These are phyloP conservation scores for Schizopygopsis malacanthus DNA, from an alignment of 2,797 vertebrate genomes.

Conservation along the genomic window DNA sequence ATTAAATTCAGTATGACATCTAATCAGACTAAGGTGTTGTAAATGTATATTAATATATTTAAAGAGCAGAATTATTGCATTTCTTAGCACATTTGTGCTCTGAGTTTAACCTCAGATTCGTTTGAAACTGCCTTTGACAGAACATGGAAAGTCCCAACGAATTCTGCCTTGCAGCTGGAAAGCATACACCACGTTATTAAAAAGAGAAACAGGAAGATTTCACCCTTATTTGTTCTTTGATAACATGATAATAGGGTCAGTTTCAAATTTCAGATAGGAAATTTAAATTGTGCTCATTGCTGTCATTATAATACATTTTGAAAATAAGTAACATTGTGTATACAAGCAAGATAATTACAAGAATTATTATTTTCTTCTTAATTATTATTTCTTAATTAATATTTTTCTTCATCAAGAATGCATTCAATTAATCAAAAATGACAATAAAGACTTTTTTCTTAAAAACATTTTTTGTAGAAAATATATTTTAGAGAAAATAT, in stretches of 20 bases:
- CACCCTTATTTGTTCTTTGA: slow-evolving; percentile 15
- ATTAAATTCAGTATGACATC: neutral
- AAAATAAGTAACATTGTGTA: neutral
- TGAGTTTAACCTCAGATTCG: slow-evolving; percentile 1
- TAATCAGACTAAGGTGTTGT: neutral
- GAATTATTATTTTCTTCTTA: neutral
- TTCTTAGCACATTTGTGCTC: neutral
- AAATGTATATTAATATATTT: neutral
- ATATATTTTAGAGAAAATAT: neutral
- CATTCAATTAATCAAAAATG: neutral
- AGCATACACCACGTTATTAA: slow-evolving; percentile 24
- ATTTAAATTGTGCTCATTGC: neutral
- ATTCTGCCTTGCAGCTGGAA: slow-evolving; percentile 40
- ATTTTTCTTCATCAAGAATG: neutral
- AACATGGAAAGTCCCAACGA: slow-evolving; percentile 46
- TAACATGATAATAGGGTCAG: neutral
- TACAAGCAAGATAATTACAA: neutral
- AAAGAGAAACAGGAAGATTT: slow-evolving; percentile 6
- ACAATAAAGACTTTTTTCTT: neutral
- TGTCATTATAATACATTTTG: neutral
- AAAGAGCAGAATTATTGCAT: neutral
- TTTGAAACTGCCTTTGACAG: slow-evolving; percentile 30
- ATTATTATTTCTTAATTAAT: neutral
- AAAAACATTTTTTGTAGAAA: too few species aligned
- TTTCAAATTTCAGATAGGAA: neutral